Evolutionary conservation across 2,113 vertebrate species (phyloP), one percentile per base, ranked within the genome.

Genomic region (Chrysochloris asiatica): DNA sequence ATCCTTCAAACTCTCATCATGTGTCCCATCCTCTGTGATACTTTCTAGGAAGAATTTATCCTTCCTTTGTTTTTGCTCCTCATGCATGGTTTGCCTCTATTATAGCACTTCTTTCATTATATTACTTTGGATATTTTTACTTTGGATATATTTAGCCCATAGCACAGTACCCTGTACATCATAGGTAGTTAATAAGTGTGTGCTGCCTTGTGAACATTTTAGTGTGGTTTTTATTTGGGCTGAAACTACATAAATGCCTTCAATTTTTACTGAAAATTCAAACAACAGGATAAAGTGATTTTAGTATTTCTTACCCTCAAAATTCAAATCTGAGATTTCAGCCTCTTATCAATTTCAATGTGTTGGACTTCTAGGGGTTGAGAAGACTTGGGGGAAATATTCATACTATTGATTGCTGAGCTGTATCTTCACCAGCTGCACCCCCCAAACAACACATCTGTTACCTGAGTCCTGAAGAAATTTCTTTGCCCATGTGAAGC

Each of bases 401-500:
- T 77, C 22, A 0, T 52, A 47, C 45, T 47, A 59, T 81, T 47
- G 2, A 43, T 80, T 88, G 38, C 43, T 77, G 41, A 50, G 19
- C 2, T 77, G 30, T 71, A 61, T 95, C 63, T 52, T 73, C 33
- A 72, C n/a, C 65, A 93, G 10, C 13, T 63, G n/a, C n/a, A n/a
- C n/a, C n/a, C 4, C 3, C 26, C 61, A 21, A 41, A 75, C 41
- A 80, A 61, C 2, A 43, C 14, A 28, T n/a, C 24, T 93, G 54
- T 80, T 79, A 83, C 84, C 63, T 84, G 67, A 90, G 24, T 79
- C 36, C 73, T 36, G 2, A 13, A 93, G 61, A 87, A 91, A 78
- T 72, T 61, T 47, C 16, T 86, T 77, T 80, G 43, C 36, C 48
- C 83, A 83, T 5, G 0, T 67, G 43, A 47, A 61, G 16, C 14